Percentiles rank a stretch among this genome's conserved stretches.
phyloP scores from a whole-genome alignment of 1,140 invertebrate species.

The Euborellia annulipes region DNA sequence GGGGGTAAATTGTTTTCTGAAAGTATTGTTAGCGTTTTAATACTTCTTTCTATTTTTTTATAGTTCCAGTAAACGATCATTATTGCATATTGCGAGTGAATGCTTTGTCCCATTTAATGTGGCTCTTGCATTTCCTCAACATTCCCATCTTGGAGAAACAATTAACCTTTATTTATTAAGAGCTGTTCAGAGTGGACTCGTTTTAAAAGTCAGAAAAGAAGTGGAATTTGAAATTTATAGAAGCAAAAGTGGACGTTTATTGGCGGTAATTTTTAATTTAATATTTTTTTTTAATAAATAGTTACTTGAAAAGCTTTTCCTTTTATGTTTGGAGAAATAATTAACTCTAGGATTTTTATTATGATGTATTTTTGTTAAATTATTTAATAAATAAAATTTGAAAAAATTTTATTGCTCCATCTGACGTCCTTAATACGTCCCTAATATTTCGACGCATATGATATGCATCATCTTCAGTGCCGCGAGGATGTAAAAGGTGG shows the following conservation, averaged over 20 bases:
- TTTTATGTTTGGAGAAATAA: too few species aligned
- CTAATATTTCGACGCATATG: too few species aligned
- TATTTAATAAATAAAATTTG: too few species aligned
- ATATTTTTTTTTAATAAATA: constrained; percentile 7
- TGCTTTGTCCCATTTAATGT: constrained; percentile 53
- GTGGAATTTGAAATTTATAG: constrained; percentile 49
- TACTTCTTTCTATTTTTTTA: constrained; percentile 9
- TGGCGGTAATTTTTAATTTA: neutral
- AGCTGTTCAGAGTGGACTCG: constrained; percentile 43
- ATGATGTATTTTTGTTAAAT: too few species aligned
- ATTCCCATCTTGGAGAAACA: constrained; percentile 39
- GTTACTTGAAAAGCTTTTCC: too few species aligned
- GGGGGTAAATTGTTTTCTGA: neutral
- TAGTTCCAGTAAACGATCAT: constrained; percentile 34
- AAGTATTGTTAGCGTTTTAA: constrained; percentile 4
- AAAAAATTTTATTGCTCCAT: too few species aligned
- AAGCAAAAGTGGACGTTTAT: constrained; percentile 34
- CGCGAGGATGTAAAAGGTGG: too few species aligned
- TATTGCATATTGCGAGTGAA: constrained; percentile 48
- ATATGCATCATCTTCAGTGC: too few species aligned
- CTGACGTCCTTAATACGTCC: too few species aligned
- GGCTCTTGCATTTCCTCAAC: constrained; percentile 37
- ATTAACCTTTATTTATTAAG: constrained; percentile 38
- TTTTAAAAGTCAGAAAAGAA: constrained; percentile 44
- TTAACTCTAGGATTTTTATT: too few species aligned